Percentiles rank a stretch among this genome's conserved stretches.
Evolutionary conservation across 2,797 vertebrate genomes (phyloP).

Genomic region (Sebastes steindachneri): DNA sequence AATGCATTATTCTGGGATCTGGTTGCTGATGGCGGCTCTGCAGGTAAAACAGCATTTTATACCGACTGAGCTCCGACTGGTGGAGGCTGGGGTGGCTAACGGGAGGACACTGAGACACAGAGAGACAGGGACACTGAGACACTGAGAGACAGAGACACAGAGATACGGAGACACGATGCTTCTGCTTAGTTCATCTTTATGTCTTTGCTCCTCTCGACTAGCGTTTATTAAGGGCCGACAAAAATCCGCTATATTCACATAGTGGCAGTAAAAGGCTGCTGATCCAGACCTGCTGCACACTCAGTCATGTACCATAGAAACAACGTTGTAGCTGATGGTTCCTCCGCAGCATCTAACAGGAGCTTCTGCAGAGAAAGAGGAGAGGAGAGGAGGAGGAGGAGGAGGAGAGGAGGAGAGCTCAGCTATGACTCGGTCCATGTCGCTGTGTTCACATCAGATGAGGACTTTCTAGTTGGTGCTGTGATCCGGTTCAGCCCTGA

Average conservation of each 20-base stretch:
- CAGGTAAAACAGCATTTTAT: conserved; percentile 48
- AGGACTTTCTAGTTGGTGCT: too few species aligned
- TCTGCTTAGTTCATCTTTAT: neutral
- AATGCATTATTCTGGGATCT: conserved; percentile 39
- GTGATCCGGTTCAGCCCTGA: too few species aligned
- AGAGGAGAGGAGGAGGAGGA: too few species aligned
- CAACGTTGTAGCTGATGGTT: neutral
- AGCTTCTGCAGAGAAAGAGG: neutral
- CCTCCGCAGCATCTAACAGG: neutral
- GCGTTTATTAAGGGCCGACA: neutral
- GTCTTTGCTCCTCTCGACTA: neutral
- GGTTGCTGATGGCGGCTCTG: conserved; percentile 50
- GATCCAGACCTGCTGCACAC: conserved; percentile 20
- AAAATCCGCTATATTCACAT: neutral
- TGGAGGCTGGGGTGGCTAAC: neutral
- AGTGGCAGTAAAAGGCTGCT: neutral
- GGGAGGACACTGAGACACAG: neutral
- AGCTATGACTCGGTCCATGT: too few species aligned
- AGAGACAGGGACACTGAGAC: neutral
- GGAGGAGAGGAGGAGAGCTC: neutral
- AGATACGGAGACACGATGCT: neutral
- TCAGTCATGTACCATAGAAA: neutral
- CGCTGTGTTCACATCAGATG: too few species aligned
- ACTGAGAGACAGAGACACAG: neutral
- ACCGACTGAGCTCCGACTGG: neutral